These are phyloP conservation scores for Sigmodon hispidus DNA, from an alignment of 2,113 vertebrate species.

Conservation along the genomic window DNA sequence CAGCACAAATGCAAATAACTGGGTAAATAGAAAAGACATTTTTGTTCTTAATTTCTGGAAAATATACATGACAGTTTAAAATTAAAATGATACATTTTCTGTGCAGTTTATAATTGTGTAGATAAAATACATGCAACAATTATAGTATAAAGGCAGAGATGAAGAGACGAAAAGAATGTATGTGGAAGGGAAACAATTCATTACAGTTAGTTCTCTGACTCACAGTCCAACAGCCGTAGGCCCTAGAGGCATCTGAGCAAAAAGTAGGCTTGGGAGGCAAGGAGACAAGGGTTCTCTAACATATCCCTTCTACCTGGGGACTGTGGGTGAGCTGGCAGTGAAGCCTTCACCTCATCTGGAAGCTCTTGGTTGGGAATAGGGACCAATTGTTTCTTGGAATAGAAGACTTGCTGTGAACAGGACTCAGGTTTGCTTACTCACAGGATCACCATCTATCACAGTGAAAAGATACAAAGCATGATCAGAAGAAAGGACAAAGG, in stretches of 20 bases:
- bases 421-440: background rate
- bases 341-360: background rate
- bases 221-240: background rate
- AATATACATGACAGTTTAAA: slow-evolving; percentile 45
- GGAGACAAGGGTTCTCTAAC: background rate
- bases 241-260: background rate
- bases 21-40: background rate
- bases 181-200: background rate
- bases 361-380: background rate
- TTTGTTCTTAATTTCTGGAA: slow-evolving; percentile 46
- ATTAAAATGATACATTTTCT: background rate
- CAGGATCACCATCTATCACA: background rate
- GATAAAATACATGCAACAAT: background rate
- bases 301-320: background rate
- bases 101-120: slow-evolving; percentile 13
- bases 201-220: background rate
- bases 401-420: background rate
- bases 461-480: slow-evolving; percentile 6
- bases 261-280: background rate
- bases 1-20: slow-evolving; percentile 38
- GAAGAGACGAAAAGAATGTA: background rate
- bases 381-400: background rate
- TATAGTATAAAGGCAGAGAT: slow-evolving; percentile 34
- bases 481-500: background rate
- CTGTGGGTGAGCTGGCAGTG: background rate